Percentiles rank a stretch among this genome's conserved stretches.
Conservation (phyloP, 1,140 invertebrate genomes). For the Pseudomyrmex gracilis region DNA sequence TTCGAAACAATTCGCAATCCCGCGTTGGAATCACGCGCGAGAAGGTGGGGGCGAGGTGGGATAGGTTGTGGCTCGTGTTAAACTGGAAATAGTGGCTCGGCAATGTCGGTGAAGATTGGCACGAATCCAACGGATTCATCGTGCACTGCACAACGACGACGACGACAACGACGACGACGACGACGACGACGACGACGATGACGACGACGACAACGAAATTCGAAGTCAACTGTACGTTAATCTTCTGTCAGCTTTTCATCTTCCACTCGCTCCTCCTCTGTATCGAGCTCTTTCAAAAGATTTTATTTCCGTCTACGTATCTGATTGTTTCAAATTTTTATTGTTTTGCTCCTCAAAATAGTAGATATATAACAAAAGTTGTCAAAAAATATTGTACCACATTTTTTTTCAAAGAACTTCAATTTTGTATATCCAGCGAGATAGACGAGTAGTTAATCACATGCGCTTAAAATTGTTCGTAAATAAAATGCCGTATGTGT, state of each 20-base stretch:
- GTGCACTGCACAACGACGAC: slow-evolving; percentile 24
- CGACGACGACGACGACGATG: slow-evolving; percentile 14
- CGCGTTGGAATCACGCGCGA: slow-evolving; percentile 41
- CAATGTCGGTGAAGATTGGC: slow-evolving; percentile 51
- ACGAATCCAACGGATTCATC: slow-evolving; percentile 57
- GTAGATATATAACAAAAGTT: too few species aligned
- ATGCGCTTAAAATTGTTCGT: slow-evolving; percentile 25
- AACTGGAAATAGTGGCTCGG: slow-evolving; percentile 56
- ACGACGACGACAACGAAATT: slow-evolving; percentile 2
- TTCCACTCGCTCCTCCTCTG: background rate
- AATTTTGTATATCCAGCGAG: background rate
- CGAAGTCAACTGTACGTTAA: slow-evolving; percentile 59
- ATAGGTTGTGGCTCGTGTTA: slow-evolving; percentile 44
- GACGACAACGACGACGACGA: slow-evolving; percentile 8
- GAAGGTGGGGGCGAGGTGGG: background rate
- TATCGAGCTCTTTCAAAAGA: background rate
- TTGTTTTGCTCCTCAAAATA: background rate
- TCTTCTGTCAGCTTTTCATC: slow-evolving; percentile 57
- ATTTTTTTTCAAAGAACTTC: background rate
- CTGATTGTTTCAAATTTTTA: background rate
- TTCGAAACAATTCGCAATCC: slow-evolving; percentile 50
- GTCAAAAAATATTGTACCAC: too few species aligned
- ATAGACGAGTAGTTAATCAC: slow-evolving; percentile 1
- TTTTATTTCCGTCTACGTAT: background rate
- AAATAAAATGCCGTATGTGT: background rate